Base-by-base conservation (phyloP, 2,113 vertebrate species). In the Cepphus grylle region DNA sequence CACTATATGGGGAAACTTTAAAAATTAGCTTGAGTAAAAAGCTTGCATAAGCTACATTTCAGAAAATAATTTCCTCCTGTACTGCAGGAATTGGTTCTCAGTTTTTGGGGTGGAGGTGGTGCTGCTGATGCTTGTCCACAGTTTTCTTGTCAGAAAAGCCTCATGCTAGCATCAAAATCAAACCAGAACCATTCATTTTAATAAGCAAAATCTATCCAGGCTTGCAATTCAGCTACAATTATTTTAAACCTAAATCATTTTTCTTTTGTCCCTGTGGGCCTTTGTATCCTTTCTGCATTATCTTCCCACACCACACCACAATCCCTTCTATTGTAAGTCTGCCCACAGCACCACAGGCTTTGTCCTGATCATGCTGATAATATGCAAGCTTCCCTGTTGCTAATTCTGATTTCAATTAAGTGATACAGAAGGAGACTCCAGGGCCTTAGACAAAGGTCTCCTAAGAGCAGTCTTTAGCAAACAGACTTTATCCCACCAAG, bases 401-500 rank as follows among this genome's bases (percentile, higher is more conserved):
- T 93, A 93, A 81, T 90, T 93, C 71, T 94, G 62, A 93, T 93
- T 93, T 87, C 59, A 83, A n/a, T 88, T 95, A 96, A 94, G 65
- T 74, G 71, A 93, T 88, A 93, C 42, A 82, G 38, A 95, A 77
- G 18, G 91, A 58, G 10, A 91, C 56, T 52, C 50, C 50, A 42
- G 45, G 47, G 66, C 42, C 36, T 81, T 47, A 92, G 74, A 72
- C 15, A 82, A 86, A 71, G 38, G 26, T 84, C 73, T 91, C 29
- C 25, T 81, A 88, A 88, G 34, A 74, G 18, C 26, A 47, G 12
- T 17, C 52, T 92, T 77, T 19, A 93, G 17, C 25, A 58, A 70
- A 59, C 25, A 56, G 58, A 62, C 20, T 88, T 86, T 40, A 65
- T 90, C 18, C 25, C 70, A 53, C 27, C 17, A 42, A 59, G 15